These are phyloP conservation scores for Oligia latruncula DNA, from an alignment of 2,888 invertebrate species.

Conservation along the genomic window DNA sequence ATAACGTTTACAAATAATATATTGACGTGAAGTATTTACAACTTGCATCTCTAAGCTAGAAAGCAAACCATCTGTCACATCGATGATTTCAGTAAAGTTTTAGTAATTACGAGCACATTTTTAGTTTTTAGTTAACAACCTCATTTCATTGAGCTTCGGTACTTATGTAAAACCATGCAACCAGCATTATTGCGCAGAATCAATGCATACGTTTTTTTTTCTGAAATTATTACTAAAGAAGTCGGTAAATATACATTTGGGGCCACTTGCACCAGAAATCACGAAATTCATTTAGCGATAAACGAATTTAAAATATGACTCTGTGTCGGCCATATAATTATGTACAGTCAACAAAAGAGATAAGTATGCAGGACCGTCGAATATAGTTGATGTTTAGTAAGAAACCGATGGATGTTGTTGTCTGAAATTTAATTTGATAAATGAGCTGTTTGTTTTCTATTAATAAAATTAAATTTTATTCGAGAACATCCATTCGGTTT, in stretches of 20 bases:
- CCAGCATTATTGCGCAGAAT: constrained; percentile 4
- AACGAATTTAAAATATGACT: background rate
- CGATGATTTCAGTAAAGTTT: constrained; percentile 16
- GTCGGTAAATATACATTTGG: background rate
- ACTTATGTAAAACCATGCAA: background rate
- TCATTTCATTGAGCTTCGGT: constrained; percentile 10
- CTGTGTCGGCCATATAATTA: too few species aligned
- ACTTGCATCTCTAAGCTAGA: constrained; percentile 23
- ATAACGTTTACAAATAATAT: constrained; percentile 48
- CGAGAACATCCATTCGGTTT: too few species aligned
- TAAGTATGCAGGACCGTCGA: too few species aligned
- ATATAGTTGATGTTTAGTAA: too few species aligned
- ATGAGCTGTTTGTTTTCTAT: too few species aligned
- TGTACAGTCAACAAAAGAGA: too few species aligned
- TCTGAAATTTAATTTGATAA: too few species aligned
- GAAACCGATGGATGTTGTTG: too few species aligned
- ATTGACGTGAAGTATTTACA: constrained; percentile 63
- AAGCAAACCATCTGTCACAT: constrained; percentile 25
- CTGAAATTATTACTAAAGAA: background rate
- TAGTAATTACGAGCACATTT: constrained; percentile 19
- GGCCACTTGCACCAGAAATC: background rate
- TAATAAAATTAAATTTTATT: too few species aligned
- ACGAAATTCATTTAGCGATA: background rate
- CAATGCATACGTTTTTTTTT: background rate
- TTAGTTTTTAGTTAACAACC: constrained; percentile 9